These are phyloP conservation scores for Aldabrachelys gigantea DNA, from an alignment of 2,113 vertebrate species.

Conservation along the genomic window DNA sequence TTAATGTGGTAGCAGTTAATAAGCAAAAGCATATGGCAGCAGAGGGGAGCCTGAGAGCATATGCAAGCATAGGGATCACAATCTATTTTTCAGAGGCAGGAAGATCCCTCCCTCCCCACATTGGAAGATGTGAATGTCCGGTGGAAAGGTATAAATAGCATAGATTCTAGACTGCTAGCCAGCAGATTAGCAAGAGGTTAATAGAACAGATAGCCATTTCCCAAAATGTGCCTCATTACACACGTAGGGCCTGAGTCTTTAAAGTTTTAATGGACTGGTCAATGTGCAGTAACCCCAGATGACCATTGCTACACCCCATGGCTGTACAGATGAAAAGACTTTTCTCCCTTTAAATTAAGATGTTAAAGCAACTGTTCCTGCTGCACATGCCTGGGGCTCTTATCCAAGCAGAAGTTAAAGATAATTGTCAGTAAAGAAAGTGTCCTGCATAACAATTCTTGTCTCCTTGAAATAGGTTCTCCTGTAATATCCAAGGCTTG, in stretches of 20 bases:
- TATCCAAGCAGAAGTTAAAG: constrained; percentile 62
- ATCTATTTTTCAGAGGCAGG: not conserved
- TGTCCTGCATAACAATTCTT: constrained; percentile 45
- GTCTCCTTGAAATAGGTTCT: constrained; percentile 49
- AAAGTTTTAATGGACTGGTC: constrained; percentile 58
- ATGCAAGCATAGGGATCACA: not conserved
- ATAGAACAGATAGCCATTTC: constrained; percentile 15
- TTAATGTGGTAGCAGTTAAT: not conserved
- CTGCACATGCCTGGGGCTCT: constrained; percentile 30
- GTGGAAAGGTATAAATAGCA: not conserved
- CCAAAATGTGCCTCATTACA: constrained; percentile 13
- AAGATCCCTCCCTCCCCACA: not conserved
- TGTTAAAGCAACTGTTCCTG: constrained; percentile 69
- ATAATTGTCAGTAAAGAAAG: constrained; percentile 61
- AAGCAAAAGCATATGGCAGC: accelerated
- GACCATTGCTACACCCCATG: constrained; percentile 10
- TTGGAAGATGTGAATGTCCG: not conserved
- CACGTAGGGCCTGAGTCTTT: constrained; percentile 15
- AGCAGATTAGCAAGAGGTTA: constrained; percentile 37
- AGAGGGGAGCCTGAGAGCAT: not conserved
- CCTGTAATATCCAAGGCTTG: not conserved
- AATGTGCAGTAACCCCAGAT: constrained; percentile 40
- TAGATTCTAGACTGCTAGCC: not conserved
- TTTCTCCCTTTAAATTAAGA: constrained; percentile 58
- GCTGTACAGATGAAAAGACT: constrained; percentile 43